Evolutionary conservation across 2,888 invertebrate genomes (phyloP).

Genomic region (Antheraea assamensis): DNA sequence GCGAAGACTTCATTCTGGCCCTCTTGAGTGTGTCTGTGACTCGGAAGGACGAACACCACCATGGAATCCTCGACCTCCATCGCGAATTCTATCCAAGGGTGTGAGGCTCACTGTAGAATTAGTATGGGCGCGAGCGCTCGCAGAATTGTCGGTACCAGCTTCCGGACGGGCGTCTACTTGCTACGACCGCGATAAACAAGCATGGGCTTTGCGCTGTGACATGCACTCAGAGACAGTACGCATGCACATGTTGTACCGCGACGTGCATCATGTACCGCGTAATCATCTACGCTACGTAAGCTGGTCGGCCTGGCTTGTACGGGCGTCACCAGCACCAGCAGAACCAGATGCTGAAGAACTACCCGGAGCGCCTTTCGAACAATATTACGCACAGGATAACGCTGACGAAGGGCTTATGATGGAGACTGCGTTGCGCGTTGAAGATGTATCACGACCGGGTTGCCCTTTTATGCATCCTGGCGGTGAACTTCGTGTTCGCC

Average conservation of each 20-base stretch:
- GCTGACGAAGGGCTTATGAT: conserved; percentile 91
- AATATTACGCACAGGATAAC: conserved; percentile 91
- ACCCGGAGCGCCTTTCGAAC: conserved; percentile 88
- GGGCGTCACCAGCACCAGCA: conserved; percentile 76
- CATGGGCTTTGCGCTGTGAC: conserved; percentile 90
- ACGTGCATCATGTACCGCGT: conserved; percentile 89
- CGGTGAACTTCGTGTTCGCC: conserved; percentile 87
- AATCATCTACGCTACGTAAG: conserved; percentile 87
- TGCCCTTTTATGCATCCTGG: conserved; percentile 88
- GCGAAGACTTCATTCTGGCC: conserved; percentile 85
- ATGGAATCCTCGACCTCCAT: conserved; percentile 85
- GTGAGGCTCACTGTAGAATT: conserved; percentile 88
- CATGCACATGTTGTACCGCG: conserved; percentile 88
- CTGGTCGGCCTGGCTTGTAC: conserved; percentile 87
- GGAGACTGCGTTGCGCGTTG: conserved; percentile 89
- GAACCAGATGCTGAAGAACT: conserved; percentile 85
- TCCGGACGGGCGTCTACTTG: conserved; percentile 84
- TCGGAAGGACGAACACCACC: conserved; percentile 87
- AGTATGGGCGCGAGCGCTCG: conserved; percentile 85
- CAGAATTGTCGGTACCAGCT: conserved; percentile 78
- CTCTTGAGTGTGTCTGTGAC: conserved; percentile 87
- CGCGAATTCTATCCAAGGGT: conserved; percentile 83
- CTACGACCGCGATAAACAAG: conserved; percentile 91
- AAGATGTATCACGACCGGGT: conserved; percentile 85
- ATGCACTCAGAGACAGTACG: conserved; percentile 89